Evolutionary conservation across 2,888 invertebrate species (phyloP), one percentile per base, ranked within the genome.

Genomic region (Eudemis profundana): DNA sequence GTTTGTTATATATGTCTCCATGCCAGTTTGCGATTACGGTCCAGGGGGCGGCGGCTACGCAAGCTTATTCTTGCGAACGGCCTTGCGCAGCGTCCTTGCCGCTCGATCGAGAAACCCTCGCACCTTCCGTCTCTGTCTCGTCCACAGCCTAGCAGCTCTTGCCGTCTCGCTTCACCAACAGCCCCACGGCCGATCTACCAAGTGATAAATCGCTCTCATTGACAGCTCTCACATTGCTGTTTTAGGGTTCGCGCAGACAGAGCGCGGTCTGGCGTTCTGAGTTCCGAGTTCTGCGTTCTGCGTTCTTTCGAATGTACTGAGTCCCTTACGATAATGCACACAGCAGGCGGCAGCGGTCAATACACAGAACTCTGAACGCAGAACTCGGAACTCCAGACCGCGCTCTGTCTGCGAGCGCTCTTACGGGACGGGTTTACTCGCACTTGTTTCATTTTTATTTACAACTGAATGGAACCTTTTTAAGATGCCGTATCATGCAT

Each of bases 61-160:
- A 72, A 77, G 80, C 77, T 79, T 83, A 85, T 78, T 83, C 82
- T 81, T 78, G 72, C 71, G 72, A 74, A 78, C 85, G 90, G 80
- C 91, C 91, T 90, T 91, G 90, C 84, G 70, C 74, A 61, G 73
- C 89, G 90, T 87, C 90, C 90, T 90, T 91, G 90, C 83, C 74
- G 71, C 73, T 72, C 81, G 81, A 78, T 77, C 78, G 78, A 79
- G 78, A 79, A 79, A 78, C 79, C 80, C 76, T 79, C 69, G 64
- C 67, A 70, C 59, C 70, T 53, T 42, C 68, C 77, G 61, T 82
- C 85, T 81, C 83, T 74, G 70, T 85, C 82, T 40, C 74, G 70
- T 81, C 50, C 68, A 67, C 64, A 61, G 38, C 65, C 60, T 67
- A 69, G 70, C 74, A 21, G 59, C 68, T 76, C 69, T 69, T 67